Conservation (phyloP, 1,140 invertebrate species). For the Amphibalanus amphitrite region DNA sequence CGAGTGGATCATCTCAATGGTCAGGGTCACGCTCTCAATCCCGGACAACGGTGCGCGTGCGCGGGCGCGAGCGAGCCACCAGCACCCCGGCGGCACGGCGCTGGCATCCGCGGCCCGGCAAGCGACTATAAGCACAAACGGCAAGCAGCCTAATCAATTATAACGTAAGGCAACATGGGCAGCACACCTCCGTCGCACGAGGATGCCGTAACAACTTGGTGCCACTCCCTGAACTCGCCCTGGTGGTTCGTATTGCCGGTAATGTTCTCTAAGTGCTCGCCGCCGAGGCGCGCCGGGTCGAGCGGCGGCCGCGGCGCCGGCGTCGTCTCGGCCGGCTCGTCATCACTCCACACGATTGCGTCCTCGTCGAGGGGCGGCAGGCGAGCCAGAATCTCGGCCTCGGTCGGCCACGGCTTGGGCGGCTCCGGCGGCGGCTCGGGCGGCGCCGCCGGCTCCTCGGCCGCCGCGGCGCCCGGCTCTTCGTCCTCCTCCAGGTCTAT, state of each 20-base stretch:
- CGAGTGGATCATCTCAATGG: too few species aligned
- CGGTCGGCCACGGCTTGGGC: conserved; percentile 20
- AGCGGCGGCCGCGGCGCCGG: too few species aligned
- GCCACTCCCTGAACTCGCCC: conserved; percentile 57
- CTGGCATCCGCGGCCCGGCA: too few species aligned
- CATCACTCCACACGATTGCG: conserved; percentile 33
- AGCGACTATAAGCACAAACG: too few species aligned
- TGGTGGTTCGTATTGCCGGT: conserved; percentile 41
- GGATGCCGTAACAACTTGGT: conserved; percentile 43
- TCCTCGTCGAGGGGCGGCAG: conserved; percentile 42
- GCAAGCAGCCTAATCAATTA: conserved; percentile 45
- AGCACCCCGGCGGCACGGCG: too few species aligned
- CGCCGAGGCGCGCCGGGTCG: conserved; percentile 19
- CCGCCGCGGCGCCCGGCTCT: conserved; percentile 9
- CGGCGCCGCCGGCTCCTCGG: conserved; percentile 18
- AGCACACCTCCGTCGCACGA: conserved; percentile 22
- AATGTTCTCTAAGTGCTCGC: conserved; percentile 33
- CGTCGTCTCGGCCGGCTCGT: neutral
- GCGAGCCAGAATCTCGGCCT: conserved; percentile 37
- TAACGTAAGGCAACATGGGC: conserved; percentile 79
- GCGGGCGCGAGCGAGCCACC: too few species aligned
- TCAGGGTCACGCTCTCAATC: too few species aligned
- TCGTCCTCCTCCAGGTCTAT: conserved; percentile 2
- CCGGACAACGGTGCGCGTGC: too few species aligned
- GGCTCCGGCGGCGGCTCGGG: conserved; percentile 8